Base-by-base conservation (phyloP, 37 sponge, comb jelly and placozoan species). In the Halisarca cf. caerulea region DNA sequence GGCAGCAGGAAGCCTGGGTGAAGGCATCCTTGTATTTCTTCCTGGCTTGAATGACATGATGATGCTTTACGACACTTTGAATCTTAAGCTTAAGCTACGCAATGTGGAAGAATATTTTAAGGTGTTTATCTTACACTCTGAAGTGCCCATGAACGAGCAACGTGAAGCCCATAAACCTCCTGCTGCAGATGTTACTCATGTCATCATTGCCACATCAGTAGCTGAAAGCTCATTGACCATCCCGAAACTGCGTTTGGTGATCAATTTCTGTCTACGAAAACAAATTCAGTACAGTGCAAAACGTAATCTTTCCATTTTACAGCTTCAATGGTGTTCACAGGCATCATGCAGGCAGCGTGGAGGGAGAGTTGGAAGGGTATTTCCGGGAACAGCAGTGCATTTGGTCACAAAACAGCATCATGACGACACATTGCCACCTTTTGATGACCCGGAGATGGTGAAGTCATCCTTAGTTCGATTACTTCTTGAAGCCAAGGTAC, bases 141-240 rank as follows among this genome's bases (percentile, higher is more conserved):
- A 90, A 54, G 79, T 93, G 3, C 91, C 93, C 0, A 23, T 89
- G 32, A 87, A 86, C n/a, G 93, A 89, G 43, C 93, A 93, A 82
- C 79, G 72, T 42, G 87, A 82, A 18, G 88, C 74, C 4, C 78
- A 89, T 42, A 15, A 20, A 23, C 68, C 58, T 27, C 93, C 93
- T 0, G 82, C 85, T 11, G 32, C 68, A 9, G 66, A 87, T 28
- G 66, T 23, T 38, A 78, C 70, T 5, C 88, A 93, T 44, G 79
- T 93, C 8, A 81, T 93, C 15, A 82, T 93, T 27, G 86, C 93
- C 51, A 93, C 93, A 0, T 84, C 89, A 53, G 87, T 93, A 37
- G 93, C 90, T 18, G 93, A 93, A 83, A 93, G 93, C 33, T 93
- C 93, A 17, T 36, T 93, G 54, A 93, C 93, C n/a, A 55, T 93